phyloP scores from a whole-genome alignment of 2,888 invertebrate species.

The Sepioteuthis lessoniana region DNA sequence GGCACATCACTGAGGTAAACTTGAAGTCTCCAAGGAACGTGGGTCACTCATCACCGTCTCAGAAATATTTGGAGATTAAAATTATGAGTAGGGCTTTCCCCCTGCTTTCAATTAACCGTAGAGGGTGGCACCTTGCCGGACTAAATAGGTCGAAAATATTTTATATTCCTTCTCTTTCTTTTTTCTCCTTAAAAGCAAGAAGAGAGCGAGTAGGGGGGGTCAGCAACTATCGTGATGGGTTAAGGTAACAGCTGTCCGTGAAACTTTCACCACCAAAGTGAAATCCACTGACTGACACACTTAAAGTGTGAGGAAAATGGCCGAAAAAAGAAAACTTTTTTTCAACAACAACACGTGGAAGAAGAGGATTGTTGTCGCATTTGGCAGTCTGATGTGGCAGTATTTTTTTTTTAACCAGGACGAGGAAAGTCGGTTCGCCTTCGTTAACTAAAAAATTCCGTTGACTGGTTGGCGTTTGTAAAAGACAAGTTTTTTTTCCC shows the following conservation, averaged over 20 bases:
- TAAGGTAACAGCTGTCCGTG: neutral
- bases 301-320: neutral
- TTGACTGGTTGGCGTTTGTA: neutral
- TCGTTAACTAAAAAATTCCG: neutral
- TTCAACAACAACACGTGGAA: neutral
- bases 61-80: neutral
- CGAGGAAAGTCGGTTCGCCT: neutral
- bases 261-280: neutral
- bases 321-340: neutral
- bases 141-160: neutral
- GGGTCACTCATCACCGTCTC: conserved; percentile 13
- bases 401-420: neutral
- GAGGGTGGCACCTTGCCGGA: neutral
- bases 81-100: neutral
- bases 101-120: neutral
- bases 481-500: neutral
- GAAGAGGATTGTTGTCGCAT: no score
- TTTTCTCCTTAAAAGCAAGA: neutral
- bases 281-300: conserved; percentile 4
- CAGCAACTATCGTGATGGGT: neutral
- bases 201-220: neutral
- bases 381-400: neutral
- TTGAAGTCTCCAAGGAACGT: neutral
- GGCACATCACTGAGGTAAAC: conserved; percentile 16
- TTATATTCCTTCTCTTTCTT: neutral